Base-by-base conservation (phyloP, 1,140 invertebrate species). In the Aphis craccivora region DNA sequence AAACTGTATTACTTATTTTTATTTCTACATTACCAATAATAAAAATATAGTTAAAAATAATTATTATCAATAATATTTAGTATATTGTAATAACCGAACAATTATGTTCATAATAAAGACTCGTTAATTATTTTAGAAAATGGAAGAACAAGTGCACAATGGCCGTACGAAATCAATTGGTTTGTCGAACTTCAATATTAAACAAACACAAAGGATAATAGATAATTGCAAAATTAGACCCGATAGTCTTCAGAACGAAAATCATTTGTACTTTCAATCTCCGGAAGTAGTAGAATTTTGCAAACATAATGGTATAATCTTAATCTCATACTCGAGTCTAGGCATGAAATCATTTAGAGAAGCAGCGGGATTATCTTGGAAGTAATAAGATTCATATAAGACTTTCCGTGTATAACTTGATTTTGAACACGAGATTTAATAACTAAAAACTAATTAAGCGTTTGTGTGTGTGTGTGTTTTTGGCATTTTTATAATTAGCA, bases 251-350 rank as follows among this genome's bases (percentile, higher is more conserved):
- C 96, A 98, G 96, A 96, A 98, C 48, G 98, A 99, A 95, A 95
- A 98, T 48, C 98, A 99, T 95, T 96, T 97, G 0, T 98, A 98
- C 94, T 96, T 97, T 94, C 98, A 98, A 95, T 98, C 99, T 95
- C 96, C 76, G 7, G 76, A 83, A 37, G n/a, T 83, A 1, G 76
- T 83, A 6, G 5, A 23, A 22, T 83, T 83, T 23, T 83, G 76
- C 35, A 83, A 37, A 83, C 5, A 35, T 37, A 83, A 83, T 6
- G 22, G 22, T 35, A 83, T 83, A 22, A 18, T 83, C 35, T 20
- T 83, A 6, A 83, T 9, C 35, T 20, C 35, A 20, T 83, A 83
- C 76, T 83, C 76, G 7, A 37, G 35, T 83, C 35, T 83, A 35
- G 76, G 76, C 7, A 83, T 37, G 35, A 83, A 83, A 9, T 5